These are phyloP conservation scores for Prunella strophiata DNA, from an alignment of 2,797 vertebrate species.

Conservation along the genomic window DNA sequence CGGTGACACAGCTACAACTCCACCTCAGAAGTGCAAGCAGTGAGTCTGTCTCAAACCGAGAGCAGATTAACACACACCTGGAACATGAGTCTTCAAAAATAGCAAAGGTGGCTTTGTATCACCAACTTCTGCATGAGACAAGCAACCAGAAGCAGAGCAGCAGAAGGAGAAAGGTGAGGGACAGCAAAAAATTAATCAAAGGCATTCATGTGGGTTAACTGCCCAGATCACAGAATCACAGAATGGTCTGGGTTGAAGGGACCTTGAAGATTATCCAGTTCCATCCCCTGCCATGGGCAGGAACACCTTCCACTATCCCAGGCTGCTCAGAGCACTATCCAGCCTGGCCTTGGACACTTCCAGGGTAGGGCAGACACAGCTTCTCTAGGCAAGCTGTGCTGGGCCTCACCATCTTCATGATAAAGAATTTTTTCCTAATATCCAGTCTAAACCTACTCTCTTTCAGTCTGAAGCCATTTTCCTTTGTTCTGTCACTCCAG, in stretches of 20 bases:
- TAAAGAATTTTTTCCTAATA: not conserved
- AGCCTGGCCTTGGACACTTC: not conserved
- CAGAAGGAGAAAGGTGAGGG: not conserved
- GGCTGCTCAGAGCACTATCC: not conserved
- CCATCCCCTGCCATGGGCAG: not conserved
- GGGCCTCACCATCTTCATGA: not conserved
- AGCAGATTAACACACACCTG: not conserved
- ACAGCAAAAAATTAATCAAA: not conserved
- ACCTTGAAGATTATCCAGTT: not conserved
- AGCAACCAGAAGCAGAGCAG: not conserved
- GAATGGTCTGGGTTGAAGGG: not conserved
- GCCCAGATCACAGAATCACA: not conserved
- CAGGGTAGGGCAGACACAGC: not conserved
- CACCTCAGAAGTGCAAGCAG: not conserved
- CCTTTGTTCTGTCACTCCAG: not conserved
- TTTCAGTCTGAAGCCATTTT: not conserved
- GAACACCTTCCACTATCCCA: not conserved
- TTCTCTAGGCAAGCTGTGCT: not conserved
- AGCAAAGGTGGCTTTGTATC: not conserved
- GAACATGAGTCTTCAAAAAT: not conserved
- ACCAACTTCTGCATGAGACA: rapidly evolving
- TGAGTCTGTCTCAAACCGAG: not conserved
- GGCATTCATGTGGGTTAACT: not conserved
- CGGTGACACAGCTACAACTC: not conserved
- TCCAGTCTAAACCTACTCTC: not conserved